These are phyloP conservation scores for Coenonympha glycerion DNA, from an alignment of 2,888 invertebrate genomes.

Conservation along the genomic window DNA sequence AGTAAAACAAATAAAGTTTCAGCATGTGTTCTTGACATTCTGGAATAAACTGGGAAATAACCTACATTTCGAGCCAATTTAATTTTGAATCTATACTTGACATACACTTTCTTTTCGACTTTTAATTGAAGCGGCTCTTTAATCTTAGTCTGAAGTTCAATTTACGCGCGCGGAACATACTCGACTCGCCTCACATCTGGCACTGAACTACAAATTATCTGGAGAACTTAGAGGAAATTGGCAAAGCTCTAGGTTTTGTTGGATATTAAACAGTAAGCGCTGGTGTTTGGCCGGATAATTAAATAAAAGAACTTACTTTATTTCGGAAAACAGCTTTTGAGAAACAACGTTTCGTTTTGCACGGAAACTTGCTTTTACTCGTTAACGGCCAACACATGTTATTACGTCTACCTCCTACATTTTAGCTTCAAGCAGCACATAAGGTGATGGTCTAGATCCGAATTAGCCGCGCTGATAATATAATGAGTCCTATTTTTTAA, in stretches of 20 bases:
- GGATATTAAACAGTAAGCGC: constrained; percentile 13
- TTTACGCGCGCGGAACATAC: constrained; percentile 35
- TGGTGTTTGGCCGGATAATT: constrained; percentile 6
- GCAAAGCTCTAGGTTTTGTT: constrained; percentile 30
- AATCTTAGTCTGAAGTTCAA: constrained; percentile 30
- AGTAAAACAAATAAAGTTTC: no score
- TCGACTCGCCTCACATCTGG: constrained; percentile 31
- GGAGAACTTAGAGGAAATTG: constrained; percentile 33
- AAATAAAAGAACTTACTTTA: constrained; percentile 6
- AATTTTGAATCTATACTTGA: constrained; percentile 6
- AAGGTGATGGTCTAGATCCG: no score
- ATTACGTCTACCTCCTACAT: no score
- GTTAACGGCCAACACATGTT: background rate
- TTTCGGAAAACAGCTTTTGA: background rate
- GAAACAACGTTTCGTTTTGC: background rate
- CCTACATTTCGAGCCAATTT: background rate
- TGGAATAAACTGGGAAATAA: background rate
- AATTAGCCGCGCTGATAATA: no score
- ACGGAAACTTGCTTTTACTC: background rate
- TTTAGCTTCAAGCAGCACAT: no score
- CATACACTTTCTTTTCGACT: constrained; percentile 30
- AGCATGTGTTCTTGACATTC: background rate
- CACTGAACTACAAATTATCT: constrained; percentile 33
- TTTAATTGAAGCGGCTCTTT: constrained; percentile 38
- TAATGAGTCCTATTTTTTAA: no score